phyloP scores from a whole-genome alignment of 1,140 invertebrate genomes.

The Drosophila kepulauana region DNA sequence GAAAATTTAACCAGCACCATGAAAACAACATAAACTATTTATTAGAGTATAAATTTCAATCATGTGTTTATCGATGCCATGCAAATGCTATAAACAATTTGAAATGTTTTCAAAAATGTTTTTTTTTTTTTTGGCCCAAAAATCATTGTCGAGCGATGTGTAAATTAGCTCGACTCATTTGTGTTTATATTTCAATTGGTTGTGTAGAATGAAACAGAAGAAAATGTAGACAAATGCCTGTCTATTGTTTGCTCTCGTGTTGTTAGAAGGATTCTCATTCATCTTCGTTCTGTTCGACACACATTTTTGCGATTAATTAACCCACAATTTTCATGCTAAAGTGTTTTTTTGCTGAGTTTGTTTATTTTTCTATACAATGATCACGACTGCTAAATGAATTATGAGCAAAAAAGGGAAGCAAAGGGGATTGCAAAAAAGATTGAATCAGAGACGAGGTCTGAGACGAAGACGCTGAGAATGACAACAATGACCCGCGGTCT shows the following conservation, averaged over 20 bases:
- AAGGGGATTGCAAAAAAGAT: background rate
- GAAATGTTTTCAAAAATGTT: background rate
- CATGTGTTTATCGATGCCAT: slow-evolving; percentile 19
- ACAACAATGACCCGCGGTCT: slow-evolving; percentile 75
- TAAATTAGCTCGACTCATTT: slow-evolving; percentile 38
- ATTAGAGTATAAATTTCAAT: background rate
- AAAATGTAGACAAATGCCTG: slow-evolving; percentile 5
- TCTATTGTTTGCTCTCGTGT: slow-evolving; percentile 1
- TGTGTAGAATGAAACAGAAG: slow-evolving; percentile 15
- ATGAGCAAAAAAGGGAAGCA: slow-evolving; percentile 9
- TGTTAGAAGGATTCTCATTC: background rate
- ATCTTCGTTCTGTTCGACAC: slow-evolving; percentile 3
- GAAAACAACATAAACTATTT: slow-evolving; percentile 15
- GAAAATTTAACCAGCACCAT: background rate
- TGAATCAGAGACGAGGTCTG: background rate
- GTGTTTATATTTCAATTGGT: slow-evolving; percentile 20
- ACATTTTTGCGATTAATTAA: slow-evolving; percentile 27
- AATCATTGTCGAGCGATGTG: slow-evolving; percentile 10
- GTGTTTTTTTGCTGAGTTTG: slow-evolving; percentile 9
- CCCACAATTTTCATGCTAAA: background rate
- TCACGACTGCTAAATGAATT: slow-evolving; percentile 42
- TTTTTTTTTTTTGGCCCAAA: background rate
- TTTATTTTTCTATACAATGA: slow-evolving; percentile 32
- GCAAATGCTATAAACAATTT: slow-evolving; percentile 6
- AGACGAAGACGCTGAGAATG: slow-evolving; percentile 37